Base-by-base conservation (phyloP, 2,888 invertebrate genomes). In the Mystacides longicornis region DNA sequence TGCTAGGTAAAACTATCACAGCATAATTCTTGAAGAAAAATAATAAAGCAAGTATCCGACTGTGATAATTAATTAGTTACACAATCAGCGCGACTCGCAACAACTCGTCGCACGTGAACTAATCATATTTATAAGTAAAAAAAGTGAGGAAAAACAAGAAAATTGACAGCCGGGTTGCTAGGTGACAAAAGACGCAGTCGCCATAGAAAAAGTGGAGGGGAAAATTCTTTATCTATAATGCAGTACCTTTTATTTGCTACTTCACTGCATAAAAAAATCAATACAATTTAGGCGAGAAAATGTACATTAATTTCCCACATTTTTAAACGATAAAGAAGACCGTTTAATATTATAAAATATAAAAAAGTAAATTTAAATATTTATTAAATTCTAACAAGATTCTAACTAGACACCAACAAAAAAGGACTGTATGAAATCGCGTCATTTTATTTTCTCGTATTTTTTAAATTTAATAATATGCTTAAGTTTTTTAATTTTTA, bases 171-270 rank as follows among this genome's bases (percentile, higher is more conserved):
- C 46, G 46, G 52, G 52, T 52, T 52, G 52, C 47, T 52, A 52
- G 45, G 27, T 52, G 37, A 37, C 37, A 37, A 37, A 37, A 37
- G 43, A 49, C 18, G 27, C 18, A 23, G 23, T 19, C 31, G 33
- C 19, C 49, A 19, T 31, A 27, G 20, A 20, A 42, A 52, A 46
- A 45, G 2, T 27, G 33, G 47, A 31, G 14, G 37, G 7, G 33
- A 47, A 31, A 27, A n/a, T 45, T 18, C 20, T 22, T 48, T 23
- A 56, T 53, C 46, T 56, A 37, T 53, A 53, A 67, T 67, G 64
- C 51, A 64, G 67, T 68, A 67, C 67, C 66, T 55, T 56, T 63
- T 54, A 49, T 37, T 57, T 58, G 56, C 45, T 54, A 22, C 19
- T 45, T 43, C 3, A 23, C 19, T 11, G 33, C 11, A 33, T 23